Evolutionary conservation across 1,140 invertebrate genomes (phyloP).

Genomic region (Heliconius himera): DNA sequence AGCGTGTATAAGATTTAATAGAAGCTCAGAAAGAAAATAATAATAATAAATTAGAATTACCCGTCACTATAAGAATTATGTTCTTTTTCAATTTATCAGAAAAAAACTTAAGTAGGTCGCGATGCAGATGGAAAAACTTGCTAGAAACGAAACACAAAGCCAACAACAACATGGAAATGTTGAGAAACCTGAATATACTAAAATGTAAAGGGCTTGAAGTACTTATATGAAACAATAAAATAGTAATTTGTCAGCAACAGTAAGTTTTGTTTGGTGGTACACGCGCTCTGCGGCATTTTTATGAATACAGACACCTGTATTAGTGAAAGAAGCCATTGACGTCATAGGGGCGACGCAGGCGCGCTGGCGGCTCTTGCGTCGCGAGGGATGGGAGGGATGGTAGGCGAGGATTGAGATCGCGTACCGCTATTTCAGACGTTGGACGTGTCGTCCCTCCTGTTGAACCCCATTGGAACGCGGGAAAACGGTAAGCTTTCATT

Average conservation of each 20-base stretch:
- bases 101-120: neutral
- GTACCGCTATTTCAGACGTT: slow-evolving; percentile 45
- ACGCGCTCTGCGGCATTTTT: slow-evolving; percentile 54
- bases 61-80: neutral
- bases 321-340: slow-evolving; percentile 75
- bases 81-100: neutral
- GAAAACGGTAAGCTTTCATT: slow-evolving; percentile 58
- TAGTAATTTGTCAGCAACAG: slow-evolving; percentile 22
- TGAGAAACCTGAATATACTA: neutral
- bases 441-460: slow-evolving; percentile 40
- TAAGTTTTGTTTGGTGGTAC: slow-evolving; percentile 27
- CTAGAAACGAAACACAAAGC: neutral
- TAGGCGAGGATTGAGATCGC: slow-evolving; percentile 48
- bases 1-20: no score
- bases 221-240: neutral
- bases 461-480: slow-evolving; percentile 52
- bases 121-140: neutral
- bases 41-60: no score
- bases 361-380: slow-evolving; percentile 32
- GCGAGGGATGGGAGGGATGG: slow-evolving; percentile 36
- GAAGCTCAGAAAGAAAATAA: no score
- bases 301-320: slow-evolving; percentile 66
- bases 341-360: slow-evolving; percentile 66
- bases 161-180: neutral
- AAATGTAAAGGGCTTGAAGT: neutral